Conservation (phyloP, 1,140 invertebrate species). For the Matsumurasca onukii region DNA sequence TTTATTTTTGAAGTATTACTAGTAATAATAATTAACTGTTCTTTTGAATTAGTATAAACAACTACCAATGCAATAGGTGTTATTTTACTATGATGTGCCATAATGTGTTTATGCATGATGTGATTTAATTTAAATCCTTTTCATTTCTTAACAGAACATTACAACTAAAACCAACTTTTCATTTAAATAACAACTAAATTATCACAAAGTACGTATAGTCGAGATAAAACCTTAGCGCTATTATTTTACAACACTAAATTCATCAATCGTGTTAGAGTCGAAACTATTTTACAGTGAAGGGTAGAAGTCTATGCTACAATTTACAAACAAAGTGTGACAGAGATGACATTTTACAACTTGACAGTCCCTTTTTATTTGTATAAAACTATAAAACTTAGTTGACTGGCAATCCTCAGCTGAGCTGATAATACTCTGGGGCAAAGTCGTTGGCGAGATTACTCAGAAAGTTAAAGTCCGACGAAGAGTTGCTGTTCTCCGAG, state of each 20-base stretch:
- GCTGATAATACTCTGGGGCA: conserved; percentile 87
- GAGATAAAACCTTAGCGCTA: conserved; percentile 12
- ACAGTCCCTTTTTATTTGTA: too few relatives aligned
- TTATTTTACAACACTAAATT: conserved; percentile 15
- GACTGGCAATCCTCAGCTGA: conserved; percentile 54
- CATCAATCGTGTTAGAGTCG: conserved; percentile 1
- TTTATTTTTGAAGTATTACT: too few relatives aligned
- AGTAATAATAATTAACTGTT: too few relatives aligned
- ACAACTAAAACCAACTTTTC: too few relatives aligned
- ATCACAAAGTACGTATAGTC: conserved; percentile 22
- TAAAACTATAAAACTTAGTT: conserved; percentile 3
- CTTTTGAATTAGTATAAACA: too few relatives aligned
- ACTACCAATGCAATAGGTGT: too few relatives aligned
- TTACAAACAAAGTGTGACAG: not conserved
- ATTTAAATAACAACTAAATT: too few relatives aligned
- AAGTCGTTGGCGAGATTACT: conserved; percentile 89
- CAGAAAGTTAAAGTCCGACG: conserved; percentile 89
- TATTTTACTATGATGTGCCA: too few relatives aligned
- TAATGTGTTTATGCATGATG: too few relatives aligned
- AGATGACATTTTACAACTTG: too few relatives aligned
- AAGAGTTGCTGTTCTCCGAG: conserved; percentile 82
- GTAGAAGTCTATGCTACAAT: not conserved
- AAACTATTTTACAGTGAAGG: conserved; percentile 16
- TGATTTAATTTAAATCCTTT: too few relatives aligned
- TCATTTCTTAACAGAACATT: too few relatives aligned